phyloP scores from a whole-genome alignment of 2,797 vertebrate species.

The Dicrostonyx torquatus region DNA sequence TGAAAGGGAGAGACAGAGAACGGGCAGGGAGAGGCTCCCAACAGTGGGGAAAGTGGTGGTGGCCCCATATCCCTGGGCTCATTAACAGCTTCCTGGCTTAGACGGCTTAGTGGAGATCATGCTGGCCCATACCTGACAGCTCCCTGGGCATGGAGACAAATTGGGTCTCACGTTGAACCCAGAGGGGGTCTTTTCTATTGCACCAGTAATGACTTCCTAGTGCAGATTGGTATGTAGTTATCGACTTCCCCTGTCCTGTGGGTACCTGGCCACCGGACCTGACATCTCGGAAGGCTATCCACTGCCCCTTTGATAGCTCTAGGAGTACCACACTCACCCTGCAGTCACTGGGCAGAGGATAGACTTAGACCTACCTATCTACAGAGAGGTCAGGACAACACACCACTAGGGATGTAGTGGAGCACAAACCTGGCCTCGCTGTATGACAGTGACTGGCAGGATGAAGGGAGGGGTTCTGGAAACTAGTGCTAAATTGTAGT shows the following conservation, averaged over 20 bases:
- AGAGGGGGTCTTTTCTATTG: background rate
- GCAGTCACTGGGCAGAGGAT: rapidly evolving
- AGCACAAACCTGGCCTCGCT: rapidly evolving
- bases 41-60: rapidly evolving
- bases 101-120: rapidly evolving
- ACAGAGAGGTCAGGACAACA: background rate
- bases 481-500: rapidly evolving
- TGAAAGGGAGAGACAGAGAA: constrained; percentile 72
- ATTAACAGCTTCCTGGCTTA: background rate
- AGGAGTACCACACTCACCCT: background rate
- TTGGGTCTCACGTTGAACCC: rapidly evolving
- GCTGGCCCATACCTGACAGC: rapidly evolving
- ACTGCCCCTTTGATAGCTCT: background rate
- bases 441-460: background rate
- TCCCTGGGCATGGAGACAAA: rapidly evolving
- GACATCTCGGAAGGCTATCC: background rate
- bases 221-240: rapidly evolving
- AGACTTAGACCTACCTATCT: rapidly evolving
- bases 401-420: rapidly evolving
- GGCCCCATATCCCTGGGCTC: background rate
- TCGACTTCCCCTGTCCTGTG: rapidly evolving
- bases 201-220: background rate
- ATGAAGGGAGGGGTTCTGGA: rapidly evolving
- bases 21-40: background rate
- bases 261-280: rapidly evolving